A percentile compares a stretch with the other conserved stretches of the same genome.
Evolutionary conservation across 1,140 invertebrate genomes (phyloP).

Genomic region (Wasmannia auropunctata): DNA sequence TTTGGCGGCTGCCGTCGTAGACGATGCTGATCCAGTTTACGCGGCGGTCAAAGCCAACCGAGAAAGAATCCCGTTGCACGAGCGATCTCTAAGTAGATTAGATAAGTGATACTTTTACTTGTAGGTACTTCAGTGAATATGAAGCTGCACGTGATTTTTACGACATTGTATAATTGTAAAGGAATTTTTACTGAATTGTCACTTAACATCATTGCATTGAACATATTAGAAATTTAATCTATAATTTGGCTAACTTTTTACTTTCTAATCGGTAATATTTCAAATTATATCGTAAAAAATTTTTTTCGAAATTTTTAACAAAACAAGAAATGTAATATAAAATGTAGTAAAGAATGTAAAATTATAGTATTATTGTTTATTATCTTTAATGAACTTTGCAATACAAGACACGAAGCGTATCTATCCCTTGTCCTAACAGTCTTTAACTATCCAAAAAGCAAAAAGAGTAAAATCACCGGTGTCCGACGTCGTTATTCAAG

Average conservation of each 20-base stretch:
- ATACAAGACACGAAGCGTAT: not conserved
- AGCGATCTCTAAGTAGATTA: conserved; percentile 31
- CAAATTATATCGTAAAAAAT: not conserved
- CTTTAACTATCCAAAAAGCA: conserved; percentile 36
- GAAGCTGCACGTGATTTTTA: not conserved
- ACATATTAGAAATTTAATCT: not conserved
- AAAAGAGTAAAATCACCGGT: conserved; percentile 12
- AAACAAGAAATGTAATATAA: not conserved
- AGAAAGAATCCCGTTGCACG: conserved; percentile 45
- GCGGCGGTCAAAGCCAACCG: conserved; percentile 46
- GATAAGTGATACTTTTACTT: not conserved
- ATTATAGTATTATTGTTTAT: not conserved
- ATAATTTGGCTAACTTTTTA: too few species aligned
- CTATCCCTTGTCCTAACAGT: not conserved
- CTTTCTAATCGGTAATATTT: not conserved
- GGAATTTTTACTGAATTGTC: not conserved
- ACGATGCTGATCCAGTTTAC: conserved; percentile 60
- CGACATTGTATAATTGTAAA: not conserved
- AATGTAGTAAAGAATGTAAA: not conserved
- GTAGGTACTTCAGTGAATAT: not conserved
- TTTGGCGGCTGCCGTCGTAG: conserved; percentile 33
- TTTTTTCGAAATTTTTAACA: not conserved
- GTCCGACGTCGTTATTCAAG: conserved; percentile 52
- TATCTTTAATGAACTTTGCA: not conserved
- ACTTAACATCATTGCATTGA: not conserved